Base-by-base conservation (phyloP, 2,113 vertebrate genomes). In the Mesocricetus auratus region DNA sequence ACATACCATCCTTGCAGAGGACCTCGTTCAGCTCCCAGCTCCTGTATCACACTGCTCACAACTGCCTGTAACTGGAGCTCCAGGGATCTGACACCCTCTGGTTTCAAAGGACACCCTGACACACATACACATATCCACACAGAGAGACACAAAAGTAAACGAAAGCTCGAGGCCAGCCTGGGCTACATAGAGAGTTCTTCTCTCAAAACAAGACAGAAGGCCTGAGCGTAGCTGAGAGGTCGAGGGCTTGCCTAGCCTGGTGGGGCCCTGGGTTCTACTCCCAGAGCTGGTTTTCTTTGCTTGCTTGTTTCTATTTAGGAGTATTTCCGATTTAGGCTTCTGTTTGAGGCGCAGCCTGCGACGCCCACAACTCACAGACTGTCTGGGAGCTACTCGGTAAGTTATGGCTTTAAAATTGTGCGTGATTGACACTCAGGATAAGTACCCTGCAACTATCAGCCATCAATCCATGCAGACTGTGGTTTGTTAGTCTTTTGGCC, bases 321-420 rank as follows among this genome's bases (percentile, higher is more conserved):
- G n/a, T 22, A 4, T 60, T 47, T 79, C 92, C 0, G 21, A 58
- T 29, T 45, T 29, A 56, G 15, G 15, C 21, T 36, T 66, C 39
- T 68, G 10, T 53, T 9, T 5, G 26, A 15, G 12, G 62, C 16
- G 19, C 39, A 22, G 29, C 58, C n/a, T 26, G 29, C 31, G 21
- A 19, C 0, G 22, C 7, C 8, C 45, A 29, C 19, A 7, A 3
- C 0, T 3, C 7, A 0, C 1, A 45, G 62, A 75, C 10, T 39
- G 17, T 39, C 66, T 58, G 2, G 15, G 2, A 5, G 4, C 47
- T 50, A 16, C 12, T 71, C 68, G 7, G 36, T 7, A 5, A 62
- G 24, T 10, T 36, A 74, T 0, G 42, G 7, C 74, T 83, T 71
- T 74, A 69, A 36, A 71, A 24, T 5, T 58, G 31, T 21, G 0